Evolutionary conservation across 2,888 invertebrate genomes (phyloP).

Genomic region (Scaptomyza parva): DNA sequence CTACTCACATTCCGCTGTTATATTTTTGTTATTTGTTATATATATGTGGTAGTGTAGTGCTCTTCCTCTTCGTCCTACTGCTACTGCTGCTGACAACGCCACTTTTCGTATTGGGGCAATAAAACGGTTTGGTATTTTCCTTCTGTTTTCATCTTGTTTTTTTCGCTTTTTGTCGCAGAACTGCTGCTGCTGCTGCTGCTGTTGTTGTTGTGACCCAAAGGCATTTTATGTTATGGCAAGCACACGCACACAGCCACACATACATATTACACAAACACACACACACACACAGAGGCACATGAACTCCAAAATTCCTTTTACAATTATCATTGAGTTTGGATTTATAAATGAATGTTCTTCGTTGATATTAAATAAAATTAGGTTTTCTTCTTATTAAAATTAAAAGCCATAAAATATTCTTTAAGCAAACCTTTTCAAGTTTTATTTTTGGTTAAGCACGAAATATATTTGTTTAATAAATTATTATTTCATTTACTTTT

Average conservation of each 20-base stretch:
- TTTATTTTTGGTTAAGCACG: too few relatives aligned
- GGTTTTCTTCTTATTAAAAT: too few relatives aligned
- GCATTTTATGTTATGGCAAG: slow-evolving; percentile 64
- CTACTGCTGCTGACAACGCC: slow-evolving; percentile 76
- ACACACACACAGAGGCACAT: slow-evolving; percentile 1
- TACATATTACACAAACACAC: slow-evolving; percentile 2
- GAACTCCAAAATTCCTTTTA: slow-evolving; percentile 34
- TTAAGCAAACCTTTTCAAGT: too few relatives aligned
- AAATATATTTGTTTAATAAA: too few relatives aligned
- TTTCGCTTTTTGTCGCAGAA: too few relatives aligned
- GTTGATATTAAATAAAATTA: background rate
- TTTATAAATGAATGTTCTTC: background rate
- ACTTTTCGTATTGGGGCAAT: slow-evolving; percentile 66
- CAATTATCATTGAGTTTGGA: slow-evolving; percentile 57
- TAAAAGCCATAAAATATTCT: too few relatives aligned
- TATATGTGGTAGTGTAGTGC: background rate
- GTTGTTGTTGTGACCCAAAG: slow-evolving; percentile 37
- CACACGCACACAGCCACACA: slow-evolving; percentile 61
- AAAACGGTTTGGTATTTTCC: slow-evolving; percentile 61
- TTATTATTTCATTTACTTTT: too few relatives aligned
- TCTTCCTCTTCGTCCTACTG: slow-evolving; percentile 43
- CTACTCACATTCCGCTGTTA: background rate
- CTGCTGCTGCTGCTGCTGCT: too few relatives aligned
- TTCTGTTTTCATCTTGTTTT: slow-evolving; percentile 17
- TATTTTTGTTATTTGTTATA: background rate